A percentile compares a stretch with the other conserved stretches of the same genome.
Conservation (phyloP, 2,888 invertebrate genomes). For the Girardia tigrina region DNA sequence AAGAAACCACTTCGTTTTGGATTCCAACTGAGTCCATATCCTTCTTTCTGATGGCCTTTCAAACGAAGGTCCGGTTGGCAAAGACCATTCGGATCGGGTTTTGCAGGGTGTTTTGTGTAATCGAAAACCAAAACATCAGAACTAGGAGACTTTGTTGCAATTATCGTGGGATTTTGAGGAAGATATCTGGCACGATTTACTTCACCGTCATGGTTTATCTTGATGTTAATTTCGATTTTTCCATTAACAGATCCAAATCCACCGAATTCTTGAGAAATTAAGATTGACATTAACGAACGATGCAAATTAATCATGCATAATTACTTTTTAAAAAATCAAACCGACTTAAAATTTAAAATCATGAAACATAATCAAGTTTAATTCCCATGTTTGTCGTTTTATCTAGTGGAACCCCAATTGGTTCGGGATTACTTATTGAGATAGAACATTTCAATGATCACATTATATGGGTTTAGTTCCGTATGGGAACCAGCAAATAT, state of each 20-base stretch:
- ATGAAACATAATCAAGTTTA: too few relatives aligned
- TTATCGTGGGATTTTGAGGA: conserved; percentile 98
- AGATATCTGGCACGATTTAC: conserved; percentile 95
- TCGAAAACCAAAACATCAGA: conserved; percentile 94
- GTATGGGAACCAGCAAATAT: too few relatives aligned
- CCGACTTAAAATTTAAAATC: too few relatives aligned
- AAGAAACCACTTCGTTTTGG: conserved; percentile 89
- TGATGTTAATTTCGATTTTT: conserved; percentile 97
- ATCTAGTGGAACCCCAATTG: too few relatives aligned
- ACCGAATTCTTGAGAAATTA: conserved; percentile 98
- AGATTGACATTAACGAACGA: too few relatives aligned
- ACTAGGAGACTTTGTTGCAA: conserved; percentile 98
- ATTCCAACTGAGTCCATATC: conserved; percentile 95
- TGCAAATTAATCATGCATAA: too few relatives aligned
- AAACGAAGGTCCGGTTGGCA: conserved; percentile 90
- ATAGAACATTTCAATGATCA: too few relatives aligned
- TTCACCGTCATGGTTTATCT: conserved; percentile 98
- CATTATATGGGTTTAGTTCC: too few relatives aligned
- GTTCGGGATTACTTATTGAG: too few relatives aligned
- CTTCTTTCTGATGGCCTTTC: conserved; percentile 87
- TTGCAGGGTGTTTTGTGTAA: conserved; percentile 94
- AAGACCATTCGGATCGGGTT: conserved; percentile 91
- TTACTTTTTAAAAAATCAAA: too few relatives aligned
- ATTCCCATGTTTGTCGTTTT: too few relatives aligned
- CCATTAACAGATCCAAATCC: conserved; percentile 97